phyloP scores from a whole-genome alignment of 2,888 invertebrate genomes.

The Alentia gelatinosa region DNA sequence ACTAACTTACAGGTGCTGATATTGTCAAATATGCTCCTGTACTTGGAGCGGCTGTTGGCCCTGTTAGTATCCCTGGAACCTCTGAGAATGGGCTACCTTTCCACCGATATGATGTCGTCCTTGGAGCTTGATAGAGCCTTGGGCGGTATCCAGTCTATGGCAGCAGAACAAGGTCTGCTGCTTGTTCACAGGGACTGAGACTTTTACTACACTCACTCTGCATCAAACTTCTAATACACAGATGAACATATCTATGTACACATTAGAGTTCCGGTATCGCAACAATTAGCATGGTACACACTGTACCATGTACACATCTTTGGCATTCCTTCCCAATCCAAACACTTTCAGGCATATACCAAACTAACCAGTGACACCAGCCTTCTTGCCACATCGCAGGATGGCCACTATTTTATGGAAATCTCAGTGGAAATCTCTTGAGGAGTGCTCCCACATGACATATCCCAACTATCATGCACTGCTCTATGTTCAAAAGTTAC shows the following conservation, averaged over 20 bases:
- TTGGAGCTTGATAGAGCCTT: background rate
- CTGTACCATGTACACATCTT: background rate
- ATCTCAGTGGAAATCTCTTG: background rate
- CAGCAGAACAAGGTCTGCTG: background rate
- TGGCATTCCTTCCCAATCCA: background rate
- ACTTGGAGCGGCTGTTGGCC: background rate
- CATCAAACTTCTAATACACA: background rate
- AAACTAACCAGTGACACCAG: background rate
- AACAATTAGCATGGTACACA: background rate
- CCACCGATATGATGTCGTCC: background rate
- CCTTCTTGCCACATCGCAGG: background rate
- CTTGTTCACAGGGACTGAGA: background rate
- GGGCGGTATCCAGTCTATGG: background rate
- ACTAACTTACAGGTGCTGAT: background rate
- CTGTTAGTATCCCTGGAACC: background rate
- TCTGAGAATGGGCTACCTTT: background rate
- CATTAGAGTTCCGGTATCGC: background rate
- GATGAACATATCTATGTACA: background rate
- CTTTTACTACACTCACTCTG: background rate
- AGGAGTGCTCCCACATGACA: background rate
- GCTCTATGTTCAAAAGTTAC: background rate
- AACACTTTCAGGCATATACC: background rate
- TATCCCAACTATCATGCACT: background rate
- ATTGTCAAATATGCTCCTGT: background rate
- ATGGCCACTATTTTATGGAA: background rate